Conservation (phyloP, 2,888 invertebrate genomes). For the Eristalinus aeneus region DNA sequence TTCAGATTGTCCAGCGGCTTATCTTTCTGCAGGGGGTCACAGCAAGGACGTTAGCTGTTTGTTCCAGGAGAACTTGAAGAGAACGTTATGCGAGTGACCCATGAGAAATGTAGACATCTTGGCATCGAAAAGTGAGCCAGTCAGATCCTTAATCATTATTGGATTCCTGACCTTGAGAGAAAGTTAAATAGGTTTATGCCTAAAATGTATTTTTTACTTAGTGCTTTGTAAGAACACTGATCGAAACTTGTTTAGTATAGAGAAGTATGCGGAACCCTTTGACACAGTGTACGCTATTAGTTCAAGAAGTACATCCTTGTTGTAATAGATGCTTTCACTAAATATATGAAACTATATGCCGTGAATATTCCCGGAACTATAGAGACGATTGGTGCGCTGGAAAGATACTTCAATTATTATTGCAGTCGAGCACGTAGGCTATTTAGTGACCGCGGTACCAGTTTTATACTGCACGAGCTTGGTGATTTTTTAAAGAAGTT, state of each 20-base stretch:
- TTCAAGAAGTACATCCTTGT: background rate
- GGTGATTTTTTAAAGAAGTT: conserved; percentile 2
- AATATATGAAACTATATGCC: conserved; percentile 8
- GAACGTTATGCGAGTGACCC: conserved; percentile 25
- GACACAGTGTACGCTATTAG: conserved; percentile 24
- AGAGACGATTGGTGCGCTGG: conserved; percentile 12
- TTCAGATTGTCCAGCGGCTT: background rate
- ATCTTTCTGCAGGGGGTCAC: background rate
- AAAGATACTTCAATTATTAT: conserved; percentile 18
- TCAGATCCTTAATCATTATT: conserved; percentile 32
- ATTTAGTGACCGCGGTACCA: conserved; percentile 10
- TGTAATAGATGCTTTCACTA: no score
- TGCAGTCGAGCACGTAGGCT: conserved; percentile 16
- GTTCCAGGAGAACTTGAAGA: conserved; percentile 40
- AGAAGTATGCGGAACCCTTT: conserved; percentile 24
- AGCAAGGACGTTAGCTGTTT: background rate
- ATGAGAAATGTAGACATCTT: conserved; percentile 29
- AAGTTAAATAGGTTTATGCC: conserved; percentile 1
- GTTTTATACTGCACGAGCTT: no score
- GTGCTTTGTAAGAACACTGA: background rate
- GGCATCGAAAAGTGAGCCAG: conserved; percentile 37
- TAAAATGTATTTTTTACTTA: conserved; percentile 18
- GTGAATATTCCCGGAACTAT: background rate
- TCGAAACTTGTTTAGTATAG: conserved; percentile 3
- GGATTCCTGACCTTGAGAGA: no score